A percentile compares a stretch with the other conserved stretches of the same genome.
These are phyloP conservation scores for Bombus waltoni DNA, from an alignment of 1,140 invertebrate genomes.

Conservation along the genomic window DNA sequence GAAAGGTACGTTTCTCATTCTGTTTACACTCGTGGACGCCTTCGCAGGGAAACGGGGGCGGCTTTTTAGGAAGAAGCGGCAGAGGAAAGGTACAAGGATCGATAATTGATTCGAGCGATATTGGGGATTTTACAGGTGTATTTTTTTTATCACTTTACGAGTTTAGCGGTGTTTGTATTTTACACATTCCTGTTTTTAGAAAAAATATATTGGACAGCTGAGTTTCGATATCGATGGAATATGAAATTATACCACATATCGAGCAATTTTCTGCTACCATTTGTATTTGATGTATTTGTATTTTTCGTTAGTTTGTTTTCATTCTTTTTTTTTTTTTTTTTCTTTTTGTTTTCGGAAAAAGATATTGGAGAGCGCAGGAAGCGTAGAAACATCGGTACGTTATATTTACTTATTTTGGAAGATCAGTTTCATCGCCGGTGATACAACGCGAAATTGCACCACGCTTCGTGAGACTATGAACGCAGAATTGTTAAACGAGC, in stretches of 20 bases:
- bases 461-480: neutral
- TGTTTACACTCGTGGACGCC: conserved; percentile 20
- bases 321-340: too few relatives aligned
- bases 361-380: too few relatives aligned
- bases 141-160: neutral
- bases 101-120: neutral
- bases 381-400: neutral
- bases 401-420: neutral
- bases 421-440: neutral
- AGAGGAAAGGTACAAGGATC: neutral
- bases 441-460: neutral
- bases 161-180: too few relatives aligned
- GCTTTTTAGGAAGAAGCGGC: neutral
- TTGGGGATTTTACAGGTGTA: neutral
- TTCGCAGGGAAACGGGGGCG: neutral
- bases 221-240: too few relatives aligned
- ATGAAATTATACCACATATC: too few relatives aligned
- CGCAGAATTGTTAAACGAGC: neutral
- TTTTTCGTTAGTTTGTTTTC: too few relatives aligned
- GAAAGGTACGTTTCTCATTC: conserved; percentile 27
- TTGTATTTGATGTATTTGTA: too few relatives aligned
- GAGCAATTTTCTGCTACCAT: too few relatives aligned
- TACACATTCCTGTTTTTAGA: too few relatives aligned
- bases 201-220: too few relatives aligned
- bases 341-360: too few relatives aligned